phyloP scores from a whole-genome alignment of 1,140 invertebrate species.

The Armadillidium nasatum region DNA sequence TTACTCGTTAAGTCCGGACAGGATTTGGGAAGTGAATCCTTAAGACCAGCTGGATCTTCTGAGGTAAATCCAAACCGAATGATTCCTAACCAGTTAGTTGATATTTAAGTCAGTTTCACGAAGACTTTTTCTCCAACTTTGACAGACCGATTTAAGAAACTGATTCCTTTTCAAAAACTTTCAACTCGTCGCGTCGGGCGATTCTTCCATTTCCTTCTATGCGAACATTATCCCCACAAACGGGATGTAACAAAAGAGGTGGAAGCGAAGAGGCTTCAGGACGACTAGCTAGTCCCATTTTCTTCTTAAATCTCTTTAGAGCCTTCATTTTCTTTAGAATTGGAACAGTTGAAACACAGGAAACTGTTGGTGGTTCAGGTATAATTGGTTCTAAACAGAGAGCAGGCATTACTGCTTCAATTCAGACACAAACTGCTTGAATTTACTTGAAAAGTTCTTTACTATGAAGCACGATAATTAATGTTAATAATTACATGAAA shows the following conservation, averaged over 20 bases:
- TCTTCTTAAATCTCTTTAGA: constrained; percentile 57
- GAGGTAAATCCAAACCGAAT: constrained; percentile 93
- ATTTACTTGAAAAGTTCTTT: background rate
- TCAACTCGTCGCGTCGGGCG: constrained; percentile 79
- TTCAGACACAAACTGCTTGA: background rate
- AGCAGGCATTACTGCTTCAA: constrained; percentile 43
- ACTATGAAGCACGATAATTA: background rate
- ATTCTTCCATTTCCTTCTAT: constrained; percentile 67
- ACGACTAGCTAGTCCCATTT: constrained; percentile 52
- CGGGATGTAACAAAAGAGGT: constrained; percentile 20
- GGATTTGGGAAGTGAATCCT: constrained; percentile 77
- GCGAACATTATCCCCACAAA: constrained; percentile 27
- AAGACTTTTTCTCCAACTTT: constrained; percentile 62
- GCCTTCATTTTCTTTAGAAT: constrained; percentile 55
- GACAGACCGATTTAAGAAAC: constrained; percentile 87
- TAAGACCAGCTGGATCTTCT: constrained; percentile 77
- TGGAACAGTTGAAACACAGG: constrained; percentile 39
- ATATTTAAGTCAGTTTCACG: constrained; percentile 84
- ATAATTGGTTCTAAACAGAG: constrained; percentile 36
- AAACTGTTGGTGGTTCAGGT: constrained; percentile 37
- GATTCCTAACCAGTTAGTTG: constrained; percentile 94
- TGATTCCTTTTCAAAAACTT: constrained; percentile 95
- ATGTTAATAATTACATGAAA: background rate
- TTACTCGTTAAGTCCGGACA: constrained; percentile 90
- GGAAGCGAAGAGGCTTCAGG: background rate